Evolutionary conservation across 2,113 vertebrate genomes (phyloP).

Genomic region (Pluvialis apricaria): DNA sequence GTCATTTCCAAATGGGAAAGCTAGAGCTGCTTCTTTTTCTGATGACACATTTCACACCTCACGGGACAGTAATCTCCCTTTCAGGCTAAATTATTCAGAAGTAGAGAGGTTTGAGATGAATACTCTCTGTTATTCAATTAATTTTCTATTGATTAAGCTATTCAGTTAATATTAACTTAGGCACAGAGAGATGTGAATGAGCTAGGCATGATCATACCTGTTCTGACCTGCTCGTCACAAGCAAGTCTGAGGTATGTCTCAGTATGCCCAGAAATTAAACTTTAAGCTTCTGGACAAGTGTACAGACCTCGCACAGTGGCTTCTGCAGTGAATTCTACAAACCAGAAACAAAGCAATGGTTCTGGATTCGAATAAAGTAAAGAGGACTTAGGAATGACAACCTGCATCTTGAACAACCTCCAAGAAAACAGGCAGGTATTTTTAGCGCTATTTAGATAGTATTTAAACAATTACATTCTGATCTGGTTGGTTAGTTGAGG

Average conservation of each 20-base stretch:
- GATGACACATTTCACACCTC: background rate
- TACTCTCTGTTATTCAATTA: background rate
- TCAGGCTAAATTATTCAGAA: background rate
- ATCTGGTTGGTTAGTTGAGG: background rate
- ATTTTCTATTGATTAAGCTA: background rate
- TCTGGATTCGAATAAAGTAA: background rate
- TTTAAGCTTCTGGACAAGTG: background rate
- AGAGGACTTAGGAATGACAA: background rate
- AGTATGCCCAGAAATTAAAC: background rate
- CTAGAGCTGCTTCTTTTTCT: background rate
- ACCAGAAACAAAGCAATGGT: background rate
- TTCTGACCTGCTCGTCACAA: background rate
- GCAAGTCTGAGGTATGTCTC: background rate
- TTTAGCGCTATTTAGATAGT: background rate
- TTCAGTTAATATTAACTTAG: slow-evolving; percentile 2
- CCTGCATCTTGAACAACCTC: background rate
- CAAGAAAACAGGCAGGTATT: background rate
- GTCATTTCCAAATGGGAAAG: background rate
- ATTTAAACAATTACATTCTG: background rate
- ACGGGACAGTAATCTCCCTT: background rate
- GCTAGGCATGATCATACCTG: background rate
- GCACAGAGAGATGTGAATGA: background rate
- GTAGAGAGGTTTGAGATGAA: background rate
- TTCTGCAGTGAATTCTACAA: background rate
- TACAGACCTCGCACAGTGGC: background rate